phyloP scores from a whole-genome alignment of 2,797 vertebrate genomes.

The Channallabes apus region DNA sequence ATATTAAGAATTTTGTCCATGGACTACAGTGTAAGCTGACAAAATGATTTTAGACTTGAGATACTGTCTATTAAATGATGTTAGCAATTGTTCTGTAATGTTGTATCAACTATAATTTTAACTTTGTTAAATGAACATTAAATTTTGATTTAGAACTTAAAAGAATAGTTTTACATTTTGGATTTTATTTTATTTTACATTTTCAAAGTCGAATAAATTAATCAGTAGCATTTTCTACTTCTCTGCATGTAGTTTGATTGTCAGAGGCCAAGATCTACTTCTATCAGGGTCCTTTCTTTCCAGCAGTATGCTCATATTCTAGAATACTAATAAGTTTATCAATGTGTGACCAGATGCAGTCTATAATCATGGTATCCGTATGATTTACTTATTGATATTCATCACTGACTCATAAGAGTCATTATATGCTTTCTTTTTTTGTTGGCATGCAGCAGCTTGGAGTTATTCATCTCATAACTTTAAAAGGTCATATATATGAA shows the following conservation, averaged over 20 bases:
- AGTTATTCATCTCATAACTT: not conserved
- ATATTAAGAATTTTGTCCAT: conserved; percentile 76
- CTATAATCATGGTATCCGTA: not conserved
- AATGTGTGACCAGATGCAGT: not conserved
- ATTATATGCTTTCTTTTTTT: not conserved
- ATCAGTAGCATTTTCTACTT: not conserved
- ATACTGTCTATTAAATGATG: conserved; percentile 81
- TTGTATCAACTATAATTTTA: conserved; percentile 91
- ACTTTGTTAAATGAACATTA: conserved; percentile 71
- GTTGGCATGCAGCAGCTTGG: not conserved
- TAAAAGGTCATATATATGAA: not conserved
- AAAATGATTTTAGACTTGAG: conserved; percentile 79
- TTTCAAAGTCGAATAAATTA: not conserved
- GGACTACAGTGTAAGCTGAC: conserved; percentile 78
- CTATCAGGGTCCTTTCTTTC: not conserved
- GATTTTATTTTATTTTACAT: not conserved
- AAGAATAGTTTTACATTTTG: conserved; percentile 27
- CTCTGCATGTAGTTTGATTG: conserved; percentile 5
- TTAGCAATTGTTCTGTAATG: conserved; percentile 90
- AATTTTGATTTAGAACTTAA: conserved; percentile 78
- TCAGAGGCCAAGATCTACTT: not conserved
- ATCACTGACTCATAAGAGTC: not conserved
- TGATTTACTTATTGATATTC: not conserved
- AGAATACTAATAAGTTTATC: conserved; percentile 5
- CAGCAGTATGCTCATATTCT: not conserved